Conservation (phyloP, 2,113 vertebrate species). For the Osmerus eperlanus region DNA sequence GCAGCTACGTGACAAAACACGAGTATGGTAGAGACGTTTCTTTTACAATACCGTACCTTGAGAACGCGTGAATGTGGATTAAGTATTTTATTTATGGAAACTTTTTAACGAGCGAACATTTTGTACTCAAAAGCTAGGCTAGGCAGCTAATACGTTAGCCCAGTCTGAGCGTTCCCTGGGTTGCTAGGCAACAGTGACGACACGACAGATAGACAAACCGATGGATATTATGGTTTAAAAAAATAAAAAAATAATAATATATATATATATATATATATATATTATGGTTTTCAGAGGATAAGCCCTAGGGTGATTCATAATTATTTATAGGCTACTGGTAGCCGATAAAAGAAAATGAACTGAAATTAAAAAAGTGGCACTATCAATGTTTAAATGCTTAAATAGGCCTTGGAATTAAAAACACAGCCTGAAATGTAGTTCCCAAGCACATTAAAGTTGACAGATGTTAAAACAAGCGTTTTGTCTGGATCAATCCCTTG, state of each 20-base stretch:
- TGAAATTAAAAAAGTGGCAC: neutral
- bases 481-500: constrained; percentile 21
- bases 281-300: no score
- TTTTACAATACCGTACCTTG: no score
- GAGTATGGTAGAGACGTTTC: neutral
- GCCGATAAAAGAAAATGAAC: no score
- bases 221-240: no score
- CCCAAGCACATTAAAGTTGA: neutral
- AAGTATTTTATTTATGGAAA: no score
- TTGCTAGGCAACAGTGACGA: constrained; percentile 43
- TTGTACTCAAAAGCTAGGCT: neutral
- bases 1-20: neutral
- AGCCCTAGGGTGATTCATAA: no score
- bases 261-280: no score
- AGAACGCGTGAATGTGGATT: no score
- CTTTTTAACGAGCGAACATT: neutral
- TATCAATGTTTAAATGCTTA: neutral
- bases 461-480: constrained; percentile 4
- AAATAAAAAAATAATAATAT: no score
- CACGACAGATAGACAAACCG: constrained; percentile 13
- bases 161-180: neutral
- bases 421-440: neutral
- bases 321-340: no score
- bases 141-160: neutral
- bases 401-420: constrained; percentile 2